Base-by-base conservation (phyloP, 1,140 invertebrate species). In the Grapholita molesta region DNA sequence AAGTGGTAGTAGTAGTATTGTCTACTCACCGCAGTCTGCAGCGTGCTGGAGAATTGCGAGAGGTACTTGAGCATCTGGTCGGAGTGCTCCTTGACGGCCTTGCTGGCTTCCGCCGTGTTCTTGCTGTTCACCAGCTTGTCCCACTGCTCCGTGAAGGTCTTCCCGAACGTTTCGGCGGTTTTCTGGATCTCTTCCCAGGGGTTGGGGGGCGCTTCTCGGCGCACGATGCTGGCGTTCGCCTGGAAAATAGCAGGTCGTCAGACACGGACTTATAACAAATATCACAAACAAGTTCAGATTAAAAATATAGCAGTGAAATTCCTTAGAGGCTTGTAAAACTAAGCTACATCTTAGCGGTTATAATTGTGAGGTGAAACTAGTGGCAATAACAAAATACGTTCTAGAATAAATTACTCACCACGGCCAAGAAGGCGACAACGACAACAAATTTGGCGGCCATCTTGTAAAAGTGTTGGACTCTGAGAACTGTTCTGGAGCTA, bases 51-150 rank as follows among this genome's bases (percentile, higher is more conserved):
- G 11, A 91, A 71, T 0, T 79, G 55, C 6, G 83, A 84, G 7
- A 91, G 65, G 72, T 89, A 82, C 68, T 85, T 71, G 48, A 89
- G 76, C 65, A 91, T 76, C 23, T 80, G 68, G 66, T 91, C 84
- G 18, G 85, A 80, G 69, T 85, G 79, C 0, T 89, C 85, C 73
- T 90, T 85, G 6, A 89, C 55, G 15, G 85, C 82, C 70, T 86
- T 88, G 74, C 84, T 82, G 11, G 87, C 64, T 15, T 88, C 83
- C 71, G 89, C 77, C 5, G 83, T 78, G 79, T 88, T 85, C 78
- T 89, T 85, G 25, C 84, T 87, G 77, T 77, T 84, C 72, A 68
- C 68, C 28, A 91, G 69, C 2, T 80, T 23, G 71, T 82, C 83
- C 28, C 89, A 52, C 67, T 87, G 82, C 67, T 88, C 85, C 11